Conservation (phyloP, 2,888 invertebrate genomes). For the Polylopha cassiicola region DNA sequence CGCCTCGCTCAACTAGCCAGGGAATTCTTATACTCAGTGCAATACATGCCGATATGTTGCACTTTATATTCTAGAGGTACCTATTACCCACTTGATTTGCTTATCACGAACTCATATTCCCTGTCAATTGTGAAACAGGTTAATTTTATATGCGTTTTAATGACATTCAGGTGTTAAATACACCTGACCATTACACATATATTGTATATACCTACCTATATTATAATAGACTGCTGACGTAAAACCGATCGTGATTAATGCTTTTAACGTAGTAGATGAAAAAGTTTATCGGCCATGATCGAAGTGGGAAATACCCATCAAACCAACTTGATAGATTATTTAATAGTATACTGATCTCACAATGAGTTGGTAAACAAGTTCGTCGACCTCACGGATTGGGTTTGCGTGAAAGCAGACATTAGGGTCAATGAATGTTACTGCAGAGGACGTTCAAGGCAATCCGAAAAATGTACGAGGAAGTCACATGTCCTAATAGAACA, state of each 20-base stretch:
- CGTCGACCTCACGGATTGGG: slow-evolving; percentile 21
- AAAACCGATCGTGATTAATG: no score
- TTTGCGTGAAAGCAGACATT: slow-evolving; percentile 22
- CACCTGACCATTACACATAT: no score
- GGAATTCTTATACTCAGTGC: slow-evolving; percentile 40
- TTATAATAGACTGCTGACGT: no score
- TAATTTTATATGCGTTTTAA: no score
- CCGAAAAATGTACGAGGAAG: slow-evolving; percentile 16
- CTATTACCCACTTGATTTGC: no score
- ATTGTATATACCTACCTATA: no score
- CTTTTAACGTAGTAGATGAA: no score
- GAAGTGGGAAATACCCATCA: slow-evolving; percentile 16
- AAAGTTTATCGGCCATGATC: no score
- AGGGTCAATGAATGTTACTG: slow-evolving; percentile 22
- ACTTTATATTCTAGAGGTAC: no score
- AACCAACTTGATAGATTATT: slow-evolving; percentile 20
- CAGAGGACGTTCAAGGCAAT: slow-evolving; percentile 19
- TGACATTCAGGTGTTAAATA: no score
- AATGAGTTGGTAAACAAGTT: slow-evolving; percentile 21
- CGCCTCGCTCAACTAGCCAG: slow-evolving; percentile 39
- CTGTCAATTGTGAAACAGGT: no score
- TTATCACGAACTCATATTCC: no score
- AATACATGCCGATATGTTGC: slow-evolving; percentile 20
- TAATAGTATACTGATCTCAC: slow-evolving; percentile 19
- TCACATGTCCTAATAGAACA: slow-evolving; percentile 11